Conservation (phyloP, 1,140 invertebrate genomes). For the Drusus annulatus region DNA sequence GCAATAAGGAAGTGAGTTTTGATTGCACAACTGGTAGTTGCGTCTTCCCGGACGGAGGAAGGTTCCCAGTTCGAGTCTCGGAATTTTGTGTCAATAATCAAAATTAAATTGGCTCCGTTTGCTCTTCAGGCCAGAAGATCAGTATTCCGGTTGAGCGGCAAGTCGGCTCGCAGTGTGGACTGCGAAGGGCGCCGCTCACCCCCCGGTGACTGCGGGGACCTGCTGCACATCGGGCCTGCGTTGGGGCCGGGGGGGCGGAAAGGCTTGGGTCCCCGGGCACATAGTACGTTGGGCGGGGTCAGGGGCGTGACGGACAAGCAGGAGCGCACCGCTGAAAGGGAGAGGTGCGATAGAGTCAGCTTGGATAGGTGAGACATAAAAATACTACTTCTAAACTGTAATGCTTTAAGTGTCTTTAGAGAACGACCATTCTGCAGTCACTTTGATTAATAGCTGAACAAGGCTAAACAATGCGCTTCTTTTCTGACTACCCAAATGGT, state of each 20-base stretch:
- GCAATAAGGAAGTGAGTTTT: too few relatives aligned
- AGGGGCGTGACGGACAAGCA: constrained; percentile 11
- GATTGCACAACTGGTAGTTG: too few relatives aligned
- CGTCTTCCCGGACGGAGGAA: too few relatives aligned
- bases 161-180: constrained; percentile 68
- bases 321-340: constrained; percentile 5
- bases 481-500: too few relatives aligned
- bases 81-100: too few relatives aligned
- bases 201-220: constrained; percentile 65
- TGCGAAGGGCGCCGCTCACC: constrained; percentile 59
- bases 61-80: too few relatives aligned
- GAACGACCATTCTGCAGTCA: too few relatives aligned
- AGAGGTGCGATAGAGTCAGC: constrained; percentile 52
- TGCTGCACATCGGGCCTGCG: constrained; percentile 69
- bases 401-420: too few relatives aligned
- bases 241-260: constrained; percentile 60
- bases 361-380: constrained; percentile 50
- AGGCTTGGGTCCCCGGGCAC: constrained; percentile 62
- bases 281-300: constrained; percentile 56
- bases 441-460: too few relatives aligned
- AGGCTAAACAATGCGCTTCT: too few relatives aligned
- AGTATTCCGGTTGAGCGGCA: constrained; percentile 67
- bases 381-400: constrained; percentile 22
- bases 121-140: constrained; percentile 65
- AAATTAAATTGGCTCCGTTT: constrained; percentile 2